Percentiles rank a stretch among this genome's conserved stretches.
Conservation (phyloP, 2,113 vertebrate genomes). For the Marmota flaviventris region DNA sequence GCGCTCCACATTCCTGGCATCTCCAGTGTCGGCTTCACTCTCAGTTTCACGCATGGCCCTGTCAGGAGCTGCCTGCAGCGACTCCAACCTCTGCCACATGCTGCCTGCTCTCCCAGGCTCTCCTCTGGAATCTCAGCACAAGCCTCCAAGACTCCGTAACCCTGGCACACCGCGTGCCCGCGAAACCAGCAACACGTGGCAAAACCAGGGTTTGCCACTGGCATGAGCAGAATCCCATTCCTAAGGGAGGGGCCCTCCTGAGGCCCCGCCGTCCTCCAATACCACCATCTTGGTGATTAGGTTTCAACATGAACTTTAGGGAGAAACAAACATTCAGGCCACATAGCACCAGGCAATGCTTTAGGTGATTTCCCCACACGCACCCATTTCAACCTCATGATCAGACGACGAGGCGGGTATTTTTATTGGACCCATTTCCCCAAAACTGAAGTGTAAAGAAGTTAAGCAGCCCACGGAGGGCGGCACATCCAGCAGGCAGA, state of each 20-base stretch:
- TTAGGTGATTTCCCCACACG: background rate
- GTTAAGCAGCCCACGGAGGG: background rate
- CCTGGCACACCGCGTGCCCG: background rate
- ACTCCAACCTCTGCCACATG: background rate
- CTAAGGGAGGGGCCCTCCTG: background rate
- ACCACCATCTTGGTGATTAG: background rate
- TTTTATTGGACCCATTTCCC: background rate
- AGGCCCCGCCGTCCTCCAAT: background rate
- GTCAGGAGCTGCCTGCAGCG: background rate
- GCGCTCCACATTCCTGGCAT: background rate
- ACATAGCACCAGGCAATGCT: background rate
- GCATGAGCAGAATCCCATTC: background rate
- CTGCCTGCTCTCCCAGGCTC: background rate
- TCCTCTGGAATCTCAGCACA: background rate
- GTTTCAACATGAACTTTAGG: background rate
- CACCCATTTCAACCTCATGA: background rate
- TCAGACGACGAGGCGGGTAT: background rate
- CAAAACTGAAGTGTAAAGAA: background rate
- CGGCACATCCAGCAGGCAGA: background rate
- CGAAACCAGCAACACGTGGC: background rate
- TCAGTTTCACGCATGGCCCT: background rate
- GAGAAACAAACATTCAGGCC: background rate
- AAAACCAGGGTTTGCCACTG: background rate
- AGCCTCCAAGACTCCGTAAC: background rate
- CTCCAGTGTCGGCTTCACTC: background rate